Evolutionary conservation across 1,140 invertebrate species (phyloP).

Genomic region (Planococcus citri): DNA sequence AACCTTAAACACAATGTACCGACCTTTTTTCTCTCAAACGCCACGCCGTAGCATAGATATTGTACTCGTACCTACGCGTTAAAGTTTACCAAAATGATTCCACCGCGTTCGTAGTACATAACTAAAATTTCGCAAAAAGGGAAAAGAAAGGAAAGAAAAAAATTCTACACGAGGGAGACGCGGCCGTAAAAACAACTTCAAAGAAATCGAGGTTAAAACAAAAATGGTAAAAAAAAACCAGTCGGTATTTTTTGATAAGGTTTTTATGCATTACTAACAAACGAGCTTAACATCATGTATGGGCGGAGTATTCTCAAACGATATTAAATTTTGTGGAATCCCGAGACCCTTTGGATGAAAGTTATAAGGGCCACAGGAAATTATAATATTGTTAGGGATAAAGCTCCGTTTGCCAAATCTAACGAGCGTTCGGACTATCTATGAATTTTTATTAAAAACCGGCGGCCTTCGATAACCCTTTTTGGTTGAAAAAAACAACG

Average conservation of each 20-base stretch:
- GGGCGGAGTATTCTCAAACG: neutral
- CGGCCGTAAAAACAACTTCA: neutral
- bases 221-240: neutral
- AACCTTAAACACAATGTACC: no score
- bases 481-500: neutral
- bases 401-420: neutral
- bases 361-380: slow-evolving; percentile 5
- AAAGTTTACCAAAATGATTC: no score
- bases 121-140: neutral
- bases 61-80: no score
- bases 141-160: no score
- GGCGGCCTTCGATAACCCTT: neutral
- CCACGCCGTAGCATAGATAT: no score
- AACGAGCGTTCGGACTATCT: slow-evolving; percentile 5
- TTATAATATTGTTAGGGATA: slow-evolving; percentile 8
- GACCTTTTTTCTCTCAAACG: no score
- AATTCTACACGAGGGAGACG: no score
- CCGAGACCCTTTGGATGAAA: neutral
- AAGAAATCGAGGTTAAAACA: neutral
- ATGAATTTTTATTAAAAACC: slow-evolving; percentile 8
- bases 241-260: slow-evolving; percentile 6
- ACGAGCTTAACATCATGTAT: neutral
- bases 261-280: neutral
- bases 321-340: slow-evolving; percentile 8
- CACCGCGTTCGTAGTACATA: neutral